Percentiles rank a stretch among this genome's conserved stretches.
phyloP scores from a whole-genome alignment of 92 coral and sea anemone species.

The Parazoanthus swiftii region DNA sequence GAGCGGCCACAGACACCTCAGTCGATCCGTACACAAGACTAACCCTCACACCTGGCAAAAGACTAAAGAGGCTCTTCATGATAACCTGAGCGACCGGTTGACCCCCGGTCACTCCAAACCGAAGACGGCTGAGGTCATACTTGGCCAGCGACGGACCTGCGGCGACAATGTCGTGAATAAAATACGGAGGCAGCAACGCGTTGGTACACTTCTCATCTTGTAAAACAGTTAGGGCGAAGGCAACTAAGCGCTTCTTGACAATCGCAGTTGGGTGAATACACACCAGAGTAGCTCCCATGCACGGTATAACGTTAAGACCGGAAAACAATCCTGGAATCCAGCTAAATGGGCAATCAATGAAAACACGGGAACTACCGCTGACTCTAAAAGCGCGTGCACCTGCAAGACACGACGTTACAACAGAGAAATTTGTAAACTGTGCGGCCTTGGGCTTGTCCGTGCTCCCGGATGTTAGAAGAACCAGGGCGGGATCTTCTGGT shows the following conservation, averaged over 20 bases:
- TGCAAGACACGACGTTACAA: background rate
- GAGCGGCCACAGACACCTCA: background rate
- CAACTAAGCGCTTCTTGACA: slow-evolving; percentile 1
- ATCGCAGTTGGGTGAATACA: background rate
- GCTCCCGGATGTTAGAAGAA: background rate
- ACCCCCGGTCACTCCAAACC: background rate
- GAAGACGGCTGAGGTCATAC: slow-evolving; percentile 1
- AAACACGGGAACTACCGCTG: background rate
- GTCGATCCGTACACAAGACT: background rate
- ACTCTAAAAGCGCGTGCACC: background rate
- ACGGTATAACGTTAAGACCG: background rate
- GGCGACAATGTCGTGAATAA: background rate
- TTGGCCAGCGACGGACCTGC: background rate
- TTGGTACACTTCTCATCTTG: slow-evolving; percentile 27
- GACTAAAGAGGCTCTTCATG: background rate
- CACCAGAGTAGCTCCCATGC: slow-evolving; percentile 5
- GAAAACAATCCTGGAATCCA: slow-evolving; percentile 13
- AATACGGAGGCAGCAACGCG: background rate
- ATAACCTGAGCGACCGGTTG: background rate
- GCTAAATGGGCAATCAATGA: background rate
- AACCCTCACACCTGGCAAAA: background rate
- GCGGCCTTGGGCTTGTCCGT: background rate
- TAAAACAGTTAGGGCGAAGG: background rate
- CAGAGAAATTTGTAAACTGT: slow-evolving; percentile 6
- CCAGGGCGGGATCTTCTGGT: background rate